Conservation (phyloP, 1,140 invertebrate genomes). For the Scaptomyza pallida region DNA sequence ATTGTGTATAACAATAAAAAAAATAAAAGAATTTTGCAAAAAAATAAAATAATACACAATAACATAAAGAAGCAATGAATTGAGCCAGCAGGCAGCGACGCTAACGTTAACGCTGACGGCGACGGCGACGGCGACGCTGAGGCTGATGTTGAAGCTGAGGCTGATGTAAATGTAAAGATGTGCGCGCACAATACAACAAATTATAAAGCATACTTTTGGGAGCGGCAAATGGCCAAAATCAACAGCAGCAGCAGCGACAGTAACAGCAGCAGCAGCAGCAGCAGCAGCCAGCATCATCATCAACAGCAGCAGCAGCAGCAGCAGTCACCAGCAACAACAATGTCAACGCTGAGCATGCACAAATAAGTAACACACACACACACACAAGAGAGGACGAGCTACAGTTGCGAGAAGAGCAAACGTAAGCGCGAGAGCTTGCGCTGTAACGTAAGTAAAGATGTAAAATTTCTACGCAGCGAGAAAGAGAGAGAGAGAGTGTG, state of each 20-base stretch:
- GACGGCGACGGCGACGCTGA: constrained; percentile 23
- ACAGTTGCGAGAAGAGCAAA: constrained; percentile 19
- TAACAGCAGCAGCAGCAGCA: constrained; percentile 35
- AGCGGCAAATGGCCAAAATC: constrained; percentile 80
- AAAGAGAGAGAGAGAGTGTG: constrained; percentile 13
- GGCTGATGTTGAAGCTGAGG: constrained; percentile 11
- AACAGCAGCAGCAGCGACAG: constrained; percentile 51
- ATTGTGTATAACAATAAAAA: constrained; percentile 78
- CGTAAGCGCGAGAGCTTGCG: constrained; percentile 30
- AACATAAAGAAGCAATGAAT: constrained; percentile 55
- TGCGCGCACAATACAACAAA: constrained; percentile 79
- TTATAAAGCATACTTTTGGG: constrained; percentile 81
- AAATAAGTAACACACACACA: constrained; percentile 53
- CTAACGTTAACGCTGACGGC: background rate
- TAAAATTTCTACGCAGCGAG: constrained; percentile 43
- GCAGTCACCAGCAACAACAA: constrained; percentile 49
- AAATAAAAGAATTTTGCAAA: constrained; percentile 61
- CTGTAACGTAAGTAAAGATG: constrained; percentile 29
- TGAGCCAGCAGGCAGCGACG: constrained; percentile 46
- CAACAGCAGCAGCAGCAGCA: constrained; percentile 52
- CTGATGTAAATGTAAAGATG: constrained; percentile 56
- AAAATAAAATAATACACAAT: constrained; percentile 26
- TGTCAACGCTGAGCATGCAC: constrained; percentile 66
- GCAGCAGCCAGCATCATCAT: constrained; percentile 37
- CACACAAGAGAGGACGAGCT: constrained; percentile 19